These are phyloP conservation scores for Centropus unirufus DNA, from an alignment of 2,113 vertebrate genomes.

Conservation along the genomic window DNA sequence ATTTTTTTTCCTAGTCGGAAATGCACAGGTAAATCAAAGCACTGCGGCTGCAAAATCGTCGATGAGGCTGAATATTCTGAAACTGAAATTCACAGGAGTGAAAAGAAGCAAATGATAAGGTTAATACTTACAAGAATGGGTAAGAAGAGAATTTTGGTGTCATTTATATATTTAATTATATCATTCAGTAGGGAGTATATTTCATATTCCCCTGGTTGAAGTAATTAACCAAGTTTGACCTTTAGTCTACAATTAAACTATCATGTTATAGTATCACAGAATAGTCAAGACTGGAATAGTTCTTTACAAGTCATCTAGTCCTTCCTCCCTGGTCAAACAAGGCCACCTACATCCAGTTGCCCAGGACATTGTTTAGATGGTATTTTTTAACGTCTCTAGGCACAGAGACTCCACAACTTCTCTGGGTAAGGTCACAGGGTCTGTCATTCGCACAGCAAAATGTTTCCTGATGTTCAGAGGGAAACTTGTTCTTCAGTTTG, in stretches of 20 bases:
- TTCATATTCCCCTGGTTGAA: constrained; percentile 3
- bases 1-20: background rate
- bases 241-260: background rate
- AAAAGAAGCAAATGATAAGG: constrained; percentile 22
- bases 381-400: background rate
- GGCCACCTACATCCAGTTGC: background rate
- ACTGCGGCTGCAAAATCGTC: background rate
- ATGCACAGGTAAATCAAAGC: background rate
- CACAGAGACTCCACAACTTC: background rate
- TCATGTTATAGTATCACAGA: background rate
- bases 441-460: background rate
- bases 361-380: background rate
- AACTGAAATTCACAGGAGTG: background rate
- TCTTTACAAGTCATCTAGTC: background rate
- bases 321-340: background rate
- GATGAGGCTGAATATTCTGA: constrained; percentile 9
- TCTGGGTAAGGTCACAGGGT: background rate
- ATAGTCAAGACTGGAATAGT: background rate
- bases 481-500: background rate
- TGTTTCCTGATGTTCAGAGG: background rate
- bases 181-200: constrained; percentile 8
- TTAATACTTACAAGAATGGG: background rate
- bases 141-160: background rate
- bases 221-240: constrained; percentile 9
- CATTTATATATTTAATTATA: constrained; percentile 38